phyloP scores from a whole-genome alignment of 2,113 vertebrate species.

The Chaetorhynchus papuensis region DNA sequence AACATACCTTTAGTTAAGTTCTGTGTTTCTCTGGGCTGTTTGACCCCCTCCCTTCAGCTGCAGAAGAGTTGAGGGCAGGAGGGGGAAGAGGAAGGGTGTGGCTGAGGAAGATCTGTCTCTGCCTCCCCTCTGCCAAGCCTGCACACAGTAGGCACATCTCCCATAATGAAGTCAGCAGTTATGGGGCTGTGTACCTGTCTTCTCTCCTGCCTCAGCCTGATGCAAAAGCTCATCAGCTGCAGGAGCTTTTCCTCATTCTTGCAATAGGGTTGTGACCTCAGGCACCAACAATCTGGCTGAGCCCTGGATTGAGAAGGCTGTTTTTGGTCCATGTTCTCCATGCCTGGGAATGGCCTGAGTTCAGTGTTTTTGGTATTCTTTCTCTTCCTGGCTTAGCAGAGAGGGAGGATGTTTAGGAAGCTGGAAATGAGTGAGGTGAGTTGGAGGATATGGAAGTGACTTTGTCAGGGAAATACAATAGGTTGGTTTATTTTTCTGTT shows the following conservation, averaged over 20 bases:
- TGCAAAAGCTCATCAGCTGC: not conserved
- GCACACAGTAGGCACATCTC: not conserved
- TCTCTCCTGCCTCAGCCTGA: not conserved
- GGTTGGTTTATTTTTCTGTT: not conserved
- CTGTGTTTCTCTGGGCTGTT: not conserved
- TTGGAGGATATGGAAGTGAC: not conserved
- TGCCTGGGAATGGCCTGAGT: not conserved
- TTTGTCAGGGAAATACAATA: not conserved
- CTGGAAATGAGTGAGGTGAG: not conserved
- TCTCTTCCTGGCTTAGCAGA: not conserved
- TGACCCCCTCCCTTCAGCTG: not conserved
- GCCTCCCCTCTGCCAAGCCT: not conserved
- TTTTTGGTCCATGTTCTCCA: not conserved
- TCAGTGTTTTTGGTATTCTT: not conserved
- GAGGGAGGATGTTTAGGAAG: not conserved
- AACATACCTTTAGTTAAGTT: not conserved
- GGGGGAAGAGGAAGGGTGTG: not conserved
- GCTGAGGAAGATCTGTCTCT: not conserved
- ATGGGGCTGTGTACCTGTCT: not conserved
- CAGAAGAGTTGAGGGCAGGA: not conserved
- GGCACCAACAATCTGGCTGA: not conserved
- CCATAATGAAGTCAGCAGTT: not conserved
- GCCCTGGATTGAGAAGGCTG: not conserved
- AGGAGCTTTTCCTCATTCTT: not conserved
- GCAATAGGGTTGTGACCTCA: not conserved